Conservation (phyloP, 2,113 vertebrate genomes). For the Dasyornis broadbenti region DNA sequence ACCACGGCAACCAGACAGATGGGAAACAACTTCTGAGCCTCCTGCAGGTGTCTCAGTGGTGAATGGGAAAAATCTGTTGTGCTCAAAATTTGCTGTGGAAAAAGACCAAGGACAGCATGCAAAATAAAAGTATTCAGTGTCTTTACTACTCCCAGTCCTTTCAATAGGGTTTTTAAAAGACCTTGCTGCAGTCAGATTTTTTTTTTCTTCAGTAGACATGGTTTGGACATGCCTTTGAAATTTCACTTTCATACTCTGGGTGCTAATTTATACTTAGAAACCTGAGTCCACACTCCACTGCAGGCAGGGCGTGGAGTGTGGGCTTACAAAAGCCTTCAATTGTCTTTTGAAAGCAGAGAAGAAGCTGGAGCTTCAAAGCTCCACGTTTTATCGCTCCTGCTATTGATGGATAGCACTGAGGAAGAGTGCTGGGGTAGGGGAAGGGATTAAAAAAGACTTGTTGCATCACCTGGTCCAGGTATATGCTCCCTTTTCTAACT, state of each 20-base stretch:
- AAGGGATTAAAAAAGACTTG: not conserved
- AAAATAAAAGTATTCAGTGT: not conserved
- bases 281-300: not conserved
- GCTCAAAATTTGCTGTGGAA: not conserved
- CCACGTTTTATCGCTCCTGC: not conserved
- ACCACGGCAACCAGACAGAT: not conserved
- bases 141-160: not conserved
- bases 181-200: not conserved
- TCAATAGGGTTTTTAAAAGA: not conserved
- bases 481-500: not conserved
- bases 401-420: not conserved
- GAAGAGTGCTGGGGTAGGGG: not conserved
- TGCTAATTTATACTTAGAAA: not conserved
- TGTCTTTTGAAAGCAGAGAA: not conserved
- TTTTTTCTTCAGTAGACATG: not conserved
- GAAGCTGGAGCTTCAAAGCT: not conserved
- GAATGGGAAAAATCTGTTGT: not conserved
- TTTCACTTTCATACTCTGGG: not conserved
- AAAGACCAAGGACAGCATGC: not conserved
- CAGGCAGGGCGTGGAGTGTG: not conserved
- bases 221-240: not conserved
- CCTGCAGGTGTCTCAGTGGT: not conserved
- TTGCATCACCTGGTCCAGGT: not conserved
- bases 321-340: not conserved
- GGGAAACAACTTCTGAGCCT: not conserved